Base-by-base conservation (phyloP, 2,113 vertebrate species). In the Psilopogon haemacephalus region DNA sequence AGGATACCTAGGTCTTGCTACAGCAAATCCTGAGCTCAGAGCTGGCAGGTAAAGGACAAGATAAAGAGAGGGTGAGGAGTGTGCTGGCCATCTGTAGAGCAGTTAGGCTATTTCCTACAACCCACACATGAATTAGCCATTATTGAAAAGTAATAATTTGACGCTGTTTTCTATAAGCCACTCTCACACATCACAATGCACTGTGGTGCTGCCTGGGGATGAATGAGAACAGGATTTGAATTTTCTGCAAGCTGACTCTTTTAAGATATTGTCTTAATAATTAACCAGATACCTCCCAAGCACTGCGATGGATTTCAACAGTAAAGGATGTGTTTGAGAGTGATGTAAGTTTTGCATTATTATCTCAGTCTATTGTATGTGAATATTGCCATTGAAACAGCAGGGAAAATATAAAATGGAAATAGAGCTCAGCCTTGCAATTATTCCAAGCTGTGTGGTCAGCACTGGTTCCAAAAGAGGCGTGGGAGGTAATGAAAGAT, bases 401-500 rank as follows among this genome's bases (percentile, higher is more conserved):
- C 87, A 93, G 65, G 72, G 88, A 91, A 97, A 97, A 97, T 95
- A 97, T 67, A 89, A 96, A 86, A 90, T 72, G 35, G 65, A 91
- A 88, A 62, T 15, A 88, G 52, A 86, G 52, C 20, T 92, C 56
- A 91, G 18, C 38, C 65, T 88, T 58, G 64, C 82, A 91, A 86
- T 94, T 94, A 89, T 62, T 58, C 40, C 35, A 95, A 90, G 81
- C 93, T 95, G 13, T 89, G 83, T 95, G 96, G 96, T 95, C 94
- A 95, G 94, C 95, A 77, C 2, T 84, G 83, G 92, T 95, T 93
- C 94, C 95, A 93, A 94, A 97, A 96, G 73, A 97, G 96, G 93
- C 40, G 26, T 95, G 90, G 46, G 18, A 85, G 95, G 88, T 96
- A 89, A 95, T 95, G 94, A 95, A 96, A 97, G 97, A 95, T 96